A percentile compares a stretch with the other conserved stretches of the same genome.
Conservation (phyloP, 1,140 invertebrate species). For the Drosophila azteca region DNA sequence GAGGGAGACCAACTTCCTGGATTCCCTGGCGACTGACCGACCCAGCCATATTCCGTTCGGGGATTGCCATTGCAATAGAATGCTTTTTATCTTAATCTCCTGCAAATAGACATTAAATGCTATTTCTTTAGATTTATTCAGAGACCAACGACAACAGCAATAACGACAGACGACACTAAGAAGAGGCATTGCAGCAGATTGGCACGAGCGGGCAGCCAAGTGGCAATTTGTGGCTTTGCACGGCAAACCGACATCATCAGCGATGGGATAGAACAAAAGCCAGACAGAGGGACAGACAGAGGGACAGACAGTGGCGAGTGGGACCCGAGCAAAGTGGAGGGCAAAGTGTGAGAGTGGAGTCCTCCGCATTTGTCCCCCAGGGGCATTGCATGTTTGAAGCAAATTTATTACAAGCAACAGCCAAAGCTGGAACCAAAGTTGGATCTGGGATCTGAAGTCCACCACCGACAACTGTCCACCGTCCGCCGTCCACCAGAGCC, state of each 20-base stretch:
- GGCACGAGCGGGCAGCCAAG: slow-evolving; percentile 80
- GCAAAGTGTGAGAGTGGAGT: slow-evolving; percentile 19
- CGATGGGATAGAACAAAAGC: slow-evolving; percentile 76
- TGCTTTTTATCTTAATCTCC: slow-evolving; percentile 82
- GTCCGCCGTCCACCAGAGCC: too few species aligned
- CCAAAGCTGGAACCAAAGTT: slow-evolving; percentile 34
- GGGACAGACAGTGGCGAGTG: neutral
- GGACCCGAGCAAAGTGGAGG: neutral
- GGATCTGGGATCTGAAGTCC: slow-evolving; percentile 23
- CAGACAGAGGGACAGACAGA: slow-evolving; percentile 36
- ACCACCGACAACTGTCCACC: neutral
- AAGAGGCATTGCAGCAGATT: slow-evolving; percentile 67
- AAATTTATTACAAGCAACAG: slow-evolving; percentile 82
- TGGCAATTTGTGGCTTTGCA: slow-evolving; percentile 81
- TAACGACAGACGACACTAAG: slow-evolving; percentile 15
- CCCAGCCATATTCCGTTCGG: slow-evolving; percentile 14
- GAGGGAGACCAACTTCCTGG: neutral
- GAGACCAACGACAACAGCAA: slow-evolving; percentile 48
- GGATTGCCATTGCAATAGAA: slow-evolving; percentile 47
- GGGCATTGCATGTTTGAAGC: slow-evolving; percentile 80
- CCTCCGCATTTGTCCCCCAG: slow-evolving; percentile 73
- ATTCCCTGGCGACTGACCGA: slow-evolving; percentile 9
- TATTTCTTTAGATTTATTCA: slow-evolving; percentile 82
- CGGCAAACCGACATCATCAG: slow-evolving; percentile 81
- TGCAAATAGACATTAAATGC: slow-evolving; percentile 83